Conservation (phyloP, 1,140 invertebrate species). For the Ceratosolen fusciceps region DNA sequence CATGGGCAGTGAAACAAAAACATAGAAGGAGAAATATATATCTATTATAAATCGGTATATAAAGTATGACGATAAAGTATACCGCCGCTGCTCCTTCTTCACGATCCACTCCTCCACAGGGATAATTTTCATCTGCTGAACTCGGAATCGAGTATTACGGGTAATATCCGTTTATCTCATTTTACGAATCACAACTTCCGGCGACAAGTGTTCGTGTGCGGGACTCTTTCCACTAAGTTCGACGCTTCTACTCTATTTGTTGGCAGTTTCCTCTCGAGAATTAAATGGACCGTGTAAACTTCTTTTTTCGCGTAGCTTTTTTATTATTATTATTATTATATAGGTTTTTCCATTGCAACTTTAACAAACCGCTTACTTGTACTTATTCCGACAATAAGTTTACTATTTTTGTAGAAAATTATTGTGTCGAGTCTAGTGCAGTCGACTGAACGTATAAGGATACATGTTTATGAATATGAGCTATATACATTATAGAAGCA, state of each 20-base stretch:
- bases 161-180: constrained; percentile 47
- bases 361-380: background rate
- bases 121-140: constrained; percentile 47
- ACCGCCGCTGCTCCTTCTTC: background rate
- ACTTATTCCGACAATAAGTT: background rate
- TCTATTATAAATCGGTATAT: too few relatives aligned
- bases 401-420: background rate
- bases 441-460: background rate
- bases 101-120: constrained; percentile 19
- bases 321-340: background rate
- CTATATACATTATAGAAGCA: too few relatives aligned
- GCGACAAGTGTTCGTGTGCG: background rate
- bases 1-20: background rate
- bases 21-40: constrained; percentile 5
- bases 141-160: constrained; percentile 38
- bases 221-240: constrained; percentile 28
- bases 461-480: too few relatives aligned
- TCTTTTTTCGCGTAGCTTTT: constrained; percentile 9
- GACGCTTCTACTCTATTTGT: constrained; percentile 43
- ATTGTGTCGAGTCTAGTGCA: background rate
- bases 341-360: background rate
- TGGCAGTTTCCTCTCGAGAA: constrained; percentile 36
- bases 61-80: background rate
- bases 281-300: constrained; percentile 23
- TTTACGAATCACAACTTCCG: constrained; percentile 49